Base-by-base conservation (phyloP, 2,888 invertebrate genomes). In the Glaucopsyche alexis region DNA sequence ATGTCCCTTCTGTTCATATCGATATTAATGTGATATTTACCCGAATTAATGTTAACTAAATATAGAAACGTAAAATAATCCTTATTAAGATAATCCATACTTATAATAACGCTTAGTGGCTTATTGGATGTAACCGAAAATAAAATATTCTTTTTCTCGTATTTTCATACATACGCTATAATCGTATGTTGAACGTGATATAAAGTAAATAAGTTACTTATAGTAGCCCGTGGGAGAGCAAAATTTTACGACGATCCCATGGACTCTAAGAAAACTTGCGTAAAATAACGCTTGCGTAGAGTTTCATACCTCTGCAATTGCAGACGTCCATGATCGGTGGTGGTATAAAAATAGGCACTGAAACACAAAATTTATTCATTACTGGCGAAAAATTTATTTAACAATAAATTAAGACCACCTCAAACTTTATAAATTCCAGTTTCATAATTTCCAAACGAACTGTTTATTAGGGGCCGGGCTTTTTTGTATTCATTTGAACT, bases 371-470 rank as follows among this genome's bases (percentile, higher is more conserved):
- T 11, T 55, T 55, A 38, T 29, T 55, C 29, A 29, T 29, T 11
- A 6, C 60, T 14, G 19, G 60, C 13, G 60, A 29, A 60, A 60
- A 60, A 60, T 13, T 13, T 60, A 0, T n/a, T 29, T 11, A 60
- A 60, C 60, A 29, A 14, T 60, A 60, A 60, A 60, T 60, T 14
- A 60, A 60, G 29, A 55, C 29, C 13, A 60, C 29, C 60, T 29
- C 60, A 60, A 60, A 60, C 60, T 60, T 38, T 60, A 11, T 14
- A 11, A 60, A 60, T 60, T 38, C 60, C 60, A 38, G 60, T 60
- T 60, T 60, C 60, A 60, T 60, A 60, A 60, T 60, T 60, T 60
- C 60, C 29, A 29, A 60, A 60, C 14, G 14, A 7, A 13, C 60
- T 60, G 60, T 60, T 60, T 60, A 60, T 60, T 29, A 60, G 7